These are phyloP conservation scores for Leptosomus discolor DNA, from an alignment of 2,113 vertebrate species.

Conservation along the genomic window DNA sequence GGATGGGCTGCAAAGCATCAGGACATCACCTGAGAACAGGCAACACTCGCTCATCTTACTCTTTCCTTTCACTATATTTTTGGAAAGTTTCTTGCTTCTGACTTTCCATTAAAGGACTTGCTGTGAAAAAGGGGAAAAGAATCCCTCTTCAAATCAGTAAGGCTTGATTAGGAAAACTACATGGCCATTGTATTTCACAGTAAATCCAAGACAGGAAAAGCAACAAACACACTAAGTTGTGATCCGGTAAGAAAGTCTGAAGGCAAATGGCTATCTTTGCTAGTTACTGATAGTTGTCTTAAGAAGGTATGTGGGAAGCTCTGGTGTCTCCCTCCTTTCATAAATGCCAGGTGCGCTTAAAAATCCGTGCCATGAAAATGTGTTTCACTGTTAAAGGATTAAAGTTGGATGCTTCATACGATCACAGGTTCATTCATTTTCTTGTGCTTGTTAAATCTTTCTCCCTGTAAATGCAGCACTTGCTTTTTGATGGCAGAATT, in stretches of 20 bases:
- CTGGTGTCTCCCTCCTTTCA: not conserved
- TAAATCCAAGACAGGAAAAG: not conserved
- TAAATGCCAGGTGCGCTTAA: not conserved
- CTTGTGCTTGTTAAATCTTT: not conserved
- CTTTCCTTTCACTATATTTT: not conserved
- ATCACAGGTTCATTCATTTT: not conserved
- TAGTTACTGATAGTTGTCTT: not conserved
- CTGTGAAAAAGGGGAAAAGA: not conserved
- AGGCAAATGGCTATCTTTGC: not conserved
- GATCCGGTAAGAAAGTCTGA: not conserved
- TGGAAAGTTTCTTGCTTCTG: not conserved
- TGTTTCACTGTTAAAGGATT: not conserved
- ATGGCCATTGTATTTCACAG: not conserved
- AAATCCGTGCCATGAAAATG: not conserved
- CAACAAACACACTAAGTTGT: not conserved
- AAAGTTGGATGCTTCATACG: not conserved
- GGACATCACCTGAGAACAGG: not conserved
- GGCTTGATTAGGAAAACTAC: not conserved
- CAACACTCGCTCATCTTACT: not conserved
- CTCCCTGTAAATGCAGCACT: not conserved
- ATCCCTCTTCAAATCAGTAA: not conserved
- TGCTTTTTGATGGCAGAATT: conserved; percentile 1
- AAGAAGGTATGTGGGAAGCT: not conserved
- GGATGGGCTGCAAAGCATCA: not conserved
- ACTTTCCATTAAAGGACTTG: not conserved